Percentiles rank a stretch among this genome's conserved stretches.
Evolutionary conservation across 2,113 vertebrate genomes (phyloP).

Genomic region (Leptocoma aspasia): DNA sequence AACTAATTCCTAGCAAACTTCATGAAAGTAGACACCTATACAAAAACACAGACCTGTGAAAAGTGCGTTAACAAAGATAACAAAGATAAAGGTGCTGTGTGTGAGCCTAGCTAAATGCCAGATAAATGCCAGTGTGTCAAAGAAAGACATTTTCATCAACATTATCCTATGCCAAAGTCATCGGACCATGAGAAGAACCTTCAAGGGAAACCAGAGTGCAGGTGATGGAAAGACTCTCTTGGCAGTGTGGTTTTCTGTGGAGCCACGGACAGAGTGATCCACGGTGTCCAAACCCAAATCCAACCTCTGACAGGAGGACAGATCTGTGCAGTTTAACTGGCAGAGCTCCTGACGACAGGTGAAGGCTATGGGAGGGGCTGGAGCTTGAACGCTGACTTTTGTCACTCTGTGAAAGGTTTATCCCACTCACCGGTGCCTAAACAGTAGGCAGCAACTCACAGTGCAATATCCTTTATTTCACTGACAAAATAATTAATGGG

Average conservation of each 20-base stretch:
- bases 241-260: accelerated
- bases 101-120: neutral
- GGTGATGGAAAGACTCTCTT: neutral
- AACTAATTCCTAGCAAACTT: neutral
- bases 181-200: neutral
- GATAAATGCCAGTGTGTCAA: neutral
- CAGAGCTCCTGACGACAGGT: neutral
- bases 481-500: neutral
- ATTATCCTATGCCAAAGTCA: neutral
- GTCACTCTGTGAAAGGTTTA: neutral
- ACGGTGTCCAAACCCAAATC: neutral
- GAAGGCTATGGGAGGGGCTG: neutral
- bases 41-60: neutral
- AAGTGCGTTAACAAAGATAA: neutral
- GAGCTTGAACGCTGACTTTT: neutral
- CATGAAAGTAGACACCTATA: neutral
- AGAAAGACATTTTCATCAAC: neutral
- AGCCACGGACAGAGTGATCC: neutral
- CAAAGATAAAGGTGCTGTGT: neutral
- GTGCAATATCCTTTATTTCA: neutral
- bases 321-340: neutral
- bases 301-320: neutral
- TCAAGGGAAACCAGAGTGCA: neutral
- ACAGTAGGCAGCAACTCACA: neutral
- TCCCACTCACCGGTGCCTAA: neutral